Conservation (phyloP, 2,888 invertebrate genomes). For the Luperina testacea region DNA sequence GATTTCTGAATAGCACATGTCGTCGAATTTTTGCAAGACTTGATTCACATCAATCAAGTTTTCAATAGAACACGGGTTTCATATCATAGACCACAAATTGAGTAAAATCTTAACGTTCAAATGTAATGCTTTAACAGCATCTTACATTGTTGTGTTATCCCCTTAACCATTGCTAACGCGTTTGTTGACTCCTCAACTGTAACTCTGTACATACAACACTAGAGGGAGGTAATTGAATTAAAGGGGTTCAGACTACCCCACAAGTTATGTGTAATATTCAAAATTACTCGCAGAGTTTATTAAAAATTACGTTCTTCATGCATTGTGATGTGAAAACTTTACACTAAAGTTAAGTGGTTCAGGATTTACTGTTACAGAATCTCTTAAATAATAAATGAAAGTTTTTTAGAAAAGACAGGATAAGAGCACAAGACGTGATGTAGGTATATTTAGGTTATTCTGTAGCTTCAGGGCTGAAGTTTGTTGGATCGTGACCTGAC, state of each 20-base stretch:
- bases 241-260: conserved; percentile 25
- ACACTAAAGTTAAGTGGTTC: neutral
- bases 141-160: conserved; percentile 22
- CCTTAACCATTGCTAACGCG: conserved; percentile 34
- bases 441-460: neutral
- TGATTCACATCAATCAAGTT: neutral
- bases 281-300: conserved; percentile 21
- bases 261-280: conserved; percentile 27
- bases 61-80: neutral
- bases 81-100: conserved; percentile 6
- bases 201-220: conserved; percentile 10
- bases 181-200: conserved; percentile 45
- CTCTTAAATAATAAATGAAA: conserved; percentile 2
- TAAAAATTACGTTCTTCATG: conserved; percentile 24
- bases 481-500: neutral
- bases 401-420: neutral
- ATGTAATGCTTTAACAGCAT: conserved; percentile 1
- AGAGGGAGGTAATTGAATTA: conserved; percentile 28
- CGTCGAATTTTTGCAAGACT: neutral
- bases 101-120: conserved; percentile 5
- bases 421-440: neutral
- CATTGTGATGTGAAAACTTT: neutral
- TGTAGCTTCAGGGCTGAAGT: neutral
- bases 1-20: neutral
- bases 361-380: neutral